These are phyloP conservation scores for Furnarius figulus DNA, from an alignment of 2,113 vertebrate species.

Conservation along the genomic window DNA sequence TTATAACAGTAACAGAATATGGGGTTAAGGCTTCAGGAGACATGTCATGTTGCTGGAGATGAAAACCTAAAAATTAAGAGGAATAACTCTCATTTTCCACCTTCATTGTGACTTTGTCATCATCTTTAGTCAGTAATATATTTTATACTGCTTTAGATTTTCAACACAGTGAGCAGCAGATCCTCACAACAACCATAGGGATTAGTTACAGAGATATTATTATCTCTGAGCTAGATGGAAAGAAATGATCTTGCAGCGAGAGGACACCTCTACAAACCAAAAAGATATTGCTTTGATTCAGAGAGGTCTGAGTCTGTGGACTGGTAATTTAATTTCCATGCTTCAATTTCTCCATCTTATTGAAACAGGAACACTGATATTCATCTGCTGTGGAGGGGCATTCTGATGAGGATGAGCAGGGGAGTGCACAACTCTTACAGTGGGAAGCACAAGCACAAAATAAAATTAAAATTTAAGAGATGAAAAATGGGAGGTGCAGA, in stretches of 20 bases:
- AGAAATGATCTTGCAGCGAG: background rate
- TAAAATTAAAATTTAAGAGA: background rate
- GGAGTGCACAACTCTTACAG: background rate
- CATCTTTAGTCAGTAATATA: background rate
- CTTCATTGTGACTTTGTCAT: background rate
- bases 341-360: slow-evolving; percentile 45
- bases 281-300: slow-evolving; percentile 45
- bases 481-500: slow-evolving; percentile 16
- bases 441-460: background rate
- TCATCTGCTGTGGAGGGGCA: background rate
- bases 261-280: slow-evolving; percentile 5
- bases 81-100: background rate
- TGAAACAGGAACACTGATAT: background rate
- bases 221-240: slow-evolving; percentile 35
- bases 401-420: background rate
- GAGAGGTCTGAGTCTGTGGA: background rate
- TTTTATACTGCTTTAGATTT: slow-evolving; percentile 21
- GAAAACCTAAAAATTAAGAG: slow-evolving; percentile 6
- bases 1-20: background rate
- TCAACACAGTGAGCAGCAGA: background rate
- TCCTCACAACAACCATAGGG: background rate
- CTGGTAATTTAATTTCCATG: slow-evolving; percentile 41
- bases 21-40: background rate
- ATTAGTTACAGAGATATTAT: slow-evolving; percentile 36
- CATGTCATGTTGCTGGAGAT: background rate